Evolutionary conservation across 2,888 invertebrate genomes (phyloP).

Genomic region (Dichetophora obliterata): DNA sequence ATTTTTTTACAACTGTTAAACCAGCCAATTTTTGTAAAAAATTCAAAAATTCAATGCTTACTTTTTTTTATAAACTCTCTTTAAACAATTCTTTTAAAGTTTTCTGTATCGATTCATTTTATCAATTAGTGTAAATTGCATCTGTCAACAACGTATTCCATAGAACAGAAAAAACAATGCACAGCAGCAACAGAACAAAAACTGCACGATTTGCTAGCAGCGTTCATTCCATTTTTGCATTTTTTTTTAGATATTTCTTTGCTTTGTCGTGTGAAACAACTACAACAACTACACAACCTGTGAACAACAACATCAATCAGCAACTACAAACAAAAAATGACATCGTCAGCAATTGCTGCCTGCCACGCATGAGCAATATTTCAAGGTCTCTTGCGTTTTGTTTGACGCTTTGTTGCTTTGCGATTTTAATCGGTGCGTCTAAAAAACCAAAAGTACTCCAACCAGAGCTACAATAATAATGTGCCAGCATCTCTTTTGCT

Average conservation of each 20-base stretch:
- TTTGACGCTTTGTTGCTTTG: conserved; percentile 8
- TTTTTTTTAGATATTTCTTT: not conserved
- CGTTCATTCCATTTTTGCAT: not conserved
- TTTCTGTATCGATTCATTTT: no score
- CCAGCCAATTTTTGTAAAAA: no score
- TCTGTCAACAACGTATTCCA: no score
- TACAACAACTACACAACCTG: not conserved
- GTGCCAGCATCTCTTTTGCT: not conserved
- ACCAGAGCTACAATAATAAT: not conserved
- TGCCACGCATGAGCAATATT: conserved; percentile 29
- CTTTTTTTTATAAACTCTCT: no score
- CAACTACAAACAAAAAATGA: not conserved
- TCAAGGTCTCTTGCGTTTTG: conserved; percentile 27
- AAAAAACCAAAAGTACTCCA: not conserved
- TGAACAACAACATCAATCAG: conserved; percentile 12
- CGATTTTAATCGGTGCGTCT: conserved; percentile 9
- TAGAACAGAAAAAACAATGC: not conserved
- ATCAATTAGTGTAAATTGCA: no score
- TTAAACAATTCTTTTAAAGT: no score
- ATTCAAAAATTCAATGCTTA: no score
- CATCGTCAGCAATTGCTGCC: not conserved
- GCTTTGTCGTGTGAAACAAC: not conserved
- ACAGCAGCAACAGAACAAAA: not conserved
- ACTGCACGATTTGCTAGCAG: not conserved
- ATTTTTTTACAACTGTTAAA: no score